Evolutionary conservation across 1,140 invertebrate genomes (phyloP).

Genomic region (Apis mellifera): DNA sequence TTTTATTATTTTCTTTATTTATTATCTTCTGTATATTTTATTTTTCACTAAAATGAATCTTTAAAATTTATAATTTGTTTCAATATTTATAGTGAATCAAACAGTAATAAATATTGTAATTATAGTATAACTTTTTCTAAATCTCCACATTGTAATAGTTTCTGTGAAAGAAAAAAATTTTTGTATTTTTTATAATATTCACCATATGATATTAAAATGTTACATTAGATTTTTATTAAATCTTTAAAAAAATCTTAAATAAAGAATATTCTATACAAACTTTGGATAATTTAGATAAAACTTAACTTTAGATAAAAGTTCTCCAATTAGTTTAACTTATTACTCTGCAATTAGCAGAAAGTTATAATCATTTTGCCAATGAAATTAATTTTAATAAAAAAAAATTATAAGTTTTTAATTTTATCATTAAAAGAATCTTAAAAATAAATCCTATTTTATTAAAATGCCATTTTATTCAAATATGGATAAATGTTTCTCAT

Average conservation of each 20-base stretch:
- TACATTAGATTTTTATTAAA: not conserved
- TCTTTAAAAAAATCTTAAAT: not conserved
- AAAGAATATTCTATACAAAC: not conserved
- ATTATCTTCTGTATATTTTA: slow-evolving; percentile 71
- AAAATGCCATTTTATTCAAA: slow-evolving; percentile 84
- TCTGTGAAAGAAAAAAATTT: slow-evolving; percentile 64
- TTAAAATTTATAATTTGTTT: slow-evolving; percentile 19
- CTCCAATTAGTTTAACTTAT: slow-evolving; percentile 59
- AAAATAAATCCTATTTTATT: slow-evolving; percentile 84
- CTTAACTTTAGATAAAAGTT: too few relatives aligned
- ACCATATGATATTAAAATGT: too few relatives aligned
- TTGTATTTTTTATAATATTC: not conserved
- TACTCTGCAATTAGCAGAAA: slow-evolving; percentile 74
- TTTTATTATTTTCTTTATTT: slow-evolving; percentile 66
- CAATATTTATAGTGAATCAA: slow-evolving; percentile 59
- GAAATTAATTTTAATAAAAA: slow-evolving; percentile 85
- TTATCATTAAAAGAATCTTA: slow-evolving; percentile 80
- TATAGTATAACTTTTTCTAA: slow-evolving; percentile 87
- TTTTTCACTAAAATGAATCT: slow-evolving; percentile 69
- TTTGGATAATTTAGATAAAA: too few relatives aligned
- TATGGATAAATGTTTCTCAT: slow-evolving; percentile 85
- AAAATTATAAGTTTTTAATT: slow-evolving; percentile 58
- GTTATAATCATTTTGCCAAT: slow-evolving; percentile 83
- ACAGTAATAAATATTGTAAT: slow-evolving; percentile 86
- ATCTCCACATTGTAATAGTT: slow-evolving; percentile 82